Conservation (phyloP, 2,797 vertebrate genomes). For the Octomys mimax region DNA sequence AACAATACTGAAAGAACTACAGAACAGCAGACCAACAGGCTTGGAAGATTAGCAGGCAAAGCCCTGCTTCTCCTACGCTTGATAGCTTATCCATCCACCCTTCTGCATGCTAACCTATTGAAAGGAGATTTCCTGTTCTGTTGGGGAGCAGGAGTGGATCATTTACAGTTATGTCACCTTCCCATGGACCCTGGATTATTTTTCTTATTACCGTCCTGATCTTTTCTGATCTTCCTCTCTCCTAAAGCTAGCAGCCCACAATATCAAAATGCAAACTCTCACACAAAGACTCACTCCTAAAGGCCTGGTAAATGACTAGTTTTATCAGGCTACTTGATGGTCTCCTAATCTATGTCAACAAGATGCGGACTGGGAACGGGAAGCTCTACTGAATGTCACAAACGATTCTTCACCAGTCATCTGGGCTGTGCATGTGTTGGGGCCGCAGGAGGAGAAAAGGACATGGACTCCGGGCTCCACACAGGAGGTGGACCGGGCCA, state of each 20-base stretch:
- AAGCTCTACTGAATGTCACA: constrained; percentile 55
- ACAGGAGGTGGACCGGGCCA: constrained; percentile 50
- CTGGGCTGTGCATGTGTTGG: neutral
- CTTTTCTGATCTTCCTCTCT: constrained; percentile 30
- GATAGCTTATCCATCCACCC: neutral
- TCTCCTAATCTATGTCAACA: constrained; percentile 32
- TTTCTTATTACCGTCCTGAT: neutral
- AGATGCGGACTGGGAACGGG: constrained; percentile 57
- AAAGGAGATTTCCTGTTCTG: neutral
- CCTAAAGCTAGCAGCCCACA: constrained; percentile 24
- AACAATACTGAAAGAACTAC: constrained; percentile 69
- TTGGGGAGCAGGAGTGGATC: neutral
- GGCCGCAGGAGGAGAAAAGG: constrained; percentile 41
- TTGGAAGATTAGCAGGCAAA: constrained; percentile 70
- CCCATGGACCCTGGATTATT: neutral
- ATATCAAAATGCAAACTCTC: constrained; percentile 46
- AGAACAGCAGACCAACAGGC: constrained; percentile 77
- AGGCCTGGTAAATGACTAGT: neutral
- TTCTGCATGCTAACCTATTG: neutral
- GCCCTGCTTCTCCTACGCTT: constrained; percentile 54
- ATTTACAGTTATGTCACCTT: constrained; percentile 24
- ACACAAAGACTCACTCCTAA: constrained; percentile 40
- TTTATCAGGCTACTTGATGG: neutral
- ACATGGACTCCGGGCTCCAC: constrained; percentile 38
- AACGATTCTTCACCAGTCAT: neutral